Evolutionary conservation across 2,797 vertebrate species (phyloP).

Genomic region (Avahi laniger): DNA sequence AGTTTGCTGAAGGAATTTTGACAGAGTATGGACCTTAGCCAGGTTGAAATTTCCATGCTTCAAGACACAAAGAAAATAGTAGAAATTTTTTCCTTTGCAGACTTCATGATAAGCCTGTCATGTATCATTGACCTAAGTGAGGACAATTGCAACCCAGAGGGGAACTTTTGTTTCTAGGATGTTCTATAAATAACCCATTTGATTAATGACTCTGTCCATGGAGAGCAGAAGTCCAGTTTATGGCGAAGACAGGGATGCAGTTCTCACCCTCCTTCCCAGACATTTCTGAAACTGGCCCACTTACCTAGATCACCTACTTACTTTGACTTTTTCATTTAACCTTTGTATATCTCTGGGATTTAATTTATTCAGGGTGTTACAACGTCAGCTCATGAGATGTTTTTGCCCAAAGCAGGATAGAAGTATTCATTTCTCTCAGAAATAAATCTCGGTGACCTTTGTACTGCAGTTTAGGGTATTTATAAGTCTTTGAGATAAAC

Average conservation of each 20-base stretch:
- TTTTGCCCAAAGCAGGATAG: constrained; percentile 43
- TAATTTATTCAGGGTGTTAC: constrained; percentile 46
- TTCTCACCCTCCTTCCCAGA: neutral
- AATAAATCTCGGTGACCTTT: neutral
- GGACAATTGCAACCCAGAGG: constrained; percentile 39
- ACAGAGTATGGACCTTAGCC: neutral
- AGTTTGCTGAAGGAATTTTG: constrained; percentile 1
- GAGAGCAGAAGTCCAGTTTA: neutral
- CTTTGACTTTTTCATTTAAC: constrained; percentile 45
- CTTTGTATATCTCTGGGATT: constrained; percentile 34
- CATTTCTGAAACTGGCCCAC: constrained; percentile 21
- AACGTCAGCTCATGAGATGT: constrained; percentile 7
- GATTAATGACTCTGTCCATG: constrained; percentile 64
- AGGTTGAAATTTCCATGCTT: constrained; percentile 39
- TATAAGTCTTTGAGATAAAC: constrained; percentile 46
- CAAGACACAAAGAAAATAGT: neutral
- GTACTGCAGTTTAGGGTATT: neutral
- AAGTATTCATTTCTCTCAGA: constrained; percentile 10
- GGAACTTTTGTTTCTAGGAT: constrained; percentile 48
- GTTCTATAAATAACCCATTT: constrained; percentile 67
- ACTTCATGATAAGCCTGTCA: constrained; percentile 32
- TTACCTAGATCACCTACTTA: neutral
- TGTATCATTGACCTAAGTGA: constrained; percentile 47
- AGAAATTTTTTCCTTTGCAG: constrained; percentile 14
- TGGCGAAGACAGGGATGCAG: neutral